A percentile compares a stretch with the other conserved stretches of the same genome.
These are phyloP conservation scores for Drosophila bunnanda DNA, from an alignment of 2,888 invertebrate species.

Conservation along the genomic window DNA sequence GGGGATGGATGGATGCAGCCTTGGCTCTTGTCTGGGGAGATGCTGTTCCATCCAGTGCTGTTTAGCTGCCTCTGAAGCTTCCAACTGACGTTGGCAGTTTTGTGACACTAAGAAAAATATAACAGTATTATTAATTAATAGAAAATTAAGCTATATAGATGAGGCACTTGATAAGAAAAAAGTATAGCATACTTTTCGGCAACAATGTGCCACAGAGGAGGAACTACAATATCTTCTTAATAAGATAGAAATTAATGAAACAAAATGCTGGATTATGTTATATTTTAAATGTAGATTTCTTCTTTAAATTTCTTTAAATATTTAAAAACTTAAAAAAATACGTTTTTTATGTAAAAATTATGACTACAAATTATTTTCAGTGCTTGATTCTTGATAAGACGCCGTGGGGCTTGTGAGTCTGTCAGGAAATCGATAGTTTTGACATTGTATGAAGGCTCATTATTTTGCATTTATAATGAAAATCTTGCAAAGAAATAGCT, in stretches of 20 bases:
- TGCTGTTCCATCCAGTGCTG: conserved; percentile 24
- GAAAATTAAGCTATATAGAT: background rate
- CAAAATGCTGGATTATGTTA: background rate
- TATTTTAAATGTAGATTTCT: background rate
- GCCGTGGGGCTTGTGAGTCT: conserved; percentile 21
- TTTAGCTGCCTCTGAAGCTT: conserved; percentile 14
- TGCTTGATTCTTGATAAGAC: conserved; percentile 8
- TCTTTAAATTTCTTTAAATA: background rate
- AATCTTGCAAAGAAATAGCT: conserved; percentile 42
- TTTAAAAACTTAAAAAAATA: no score
- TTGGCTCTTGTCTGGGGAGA: conserved; percentile 35
- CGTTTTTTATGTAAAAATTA: background rate
- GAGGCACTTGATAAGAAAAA: background rate
- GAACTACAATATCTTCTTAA: background rate
- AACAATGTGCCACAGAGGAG: background rate
- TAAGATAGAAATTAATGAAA: background rate
- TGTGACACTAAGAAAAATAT: conserved; percentile 25
- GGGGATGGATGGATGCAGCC: conserved; percentile 15
- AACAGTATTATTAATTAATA: background rate
- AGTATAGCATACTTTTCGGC: background rate
- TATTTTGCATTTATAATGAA: conserved; percentile 62
- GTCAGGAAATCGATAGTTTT: conserved; percentile 73
- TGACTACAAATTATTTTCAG: background rate
- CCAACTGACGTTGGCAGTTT: conserved; percentile 48
- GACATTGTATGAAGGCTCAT: conserved; percentile 69